Base-by-base conservation (phyloP, 2,797 vertebrate species). In the Serranus cabrilla region DNA sequence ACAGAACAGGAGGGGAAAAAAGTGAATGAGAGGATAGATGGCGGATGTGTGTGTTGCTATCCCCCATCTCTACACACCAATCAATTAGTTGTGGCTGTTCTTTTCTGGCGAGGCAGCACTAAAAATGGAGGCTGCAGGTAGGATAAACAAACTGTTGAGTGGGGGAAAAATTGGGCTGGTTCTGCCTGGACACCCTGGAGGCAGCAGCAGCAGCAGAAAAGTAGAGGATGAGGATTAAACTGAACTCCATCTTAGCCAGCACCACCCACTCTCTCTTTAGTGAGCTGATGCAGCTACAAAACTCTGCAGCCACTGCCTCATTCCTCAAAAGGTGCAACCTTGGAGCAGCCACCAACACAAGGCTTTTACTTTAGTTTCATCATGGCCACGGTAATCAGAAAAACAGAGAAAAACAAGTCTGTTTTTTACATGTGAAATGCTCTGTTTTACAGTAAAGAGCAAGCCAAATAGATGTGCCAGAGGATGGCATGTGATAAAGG, bases 181-280 rank as follows among this genome's bases (percentile, higher is more conserved):
- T 77, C 67, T 79, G 76, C 84, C 57, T 80, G 80, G 80, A 83
- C 67, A 74, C 67, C 76, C 72, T 55, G 54, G 34, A 85, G 84
- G 81, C 83, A 79, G 72, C 42, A 49, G 56, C 40, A 59, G 67
- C 43, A 39, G 63, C 39, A 55, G 49, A 43, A 23, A 25, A 74
- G 74, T 27, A 51, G 18, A 76, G 65, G 62, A 63, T 61, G 59
- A 66, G 72, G 78, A 86, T 86, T 84, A 87, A 80, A 62, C 51
- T 75, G 34, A 78, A 79, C 78, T 80, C 60, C 68, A 39, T 82
- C 20, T 70, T 47, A 71, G 74, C 81, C 76, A 62, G 71, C 80
- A 67, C 62, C 72, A 39, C 74, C 78, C 80, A 71, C 78, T 58
- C 54, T 66, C 52, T 74, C 31, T 59, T 50, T 20, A 42, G 45